Evolutionary conservation across 2,113 vertebrate species (phyloP).

Genomic region (Stomatorhinus ivindoensis): DNA sequence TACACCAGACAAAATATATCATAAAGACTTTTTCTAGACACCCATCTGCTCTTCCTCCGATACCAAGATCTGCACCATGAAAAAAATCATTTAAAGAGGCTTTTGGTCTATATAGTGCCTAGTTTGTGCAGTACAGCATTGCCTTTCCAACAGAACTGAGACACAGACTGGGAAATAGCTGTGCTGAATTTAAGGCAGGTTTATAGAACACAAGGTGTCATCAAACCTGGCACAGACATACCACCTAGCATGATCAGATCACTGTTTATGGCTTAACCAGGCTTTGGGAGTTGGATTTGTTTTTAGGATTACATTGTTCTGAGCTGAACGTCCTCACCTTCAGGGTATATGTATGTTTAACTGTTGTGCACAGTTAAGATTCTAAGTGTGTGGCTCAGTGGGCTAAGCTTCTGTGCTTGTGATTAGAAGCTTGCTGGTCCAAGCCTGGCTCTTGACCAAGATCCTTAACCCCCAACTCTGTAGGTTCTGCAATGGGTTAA

Average conservation of each 20-base stretch:
- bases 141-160: neutral
- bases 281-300: neutral
- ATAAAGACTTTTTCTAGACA: neutral
- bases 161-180: neutral
- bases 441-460: neutral
- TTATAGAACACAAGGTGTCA: neutral
- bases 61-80: neutral
- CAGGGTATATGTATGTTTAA: neutral
- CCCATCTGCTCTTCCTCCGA: neutral
- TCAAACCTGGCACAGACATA: neutral
- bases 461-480: neutral
- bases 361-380: no score
- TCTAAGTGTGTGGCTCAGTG: neutral
- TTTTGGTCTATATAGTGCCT: neutral
- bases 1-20: neutral
- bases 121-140: neutral
- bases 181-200: neutral
- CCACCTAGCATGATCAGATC: neutral
- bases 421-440: neutral
- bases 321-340: neutral
- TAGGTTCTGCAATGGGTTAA: neutral
- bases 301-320: neutral
- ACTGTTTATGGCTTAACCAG: neutral
- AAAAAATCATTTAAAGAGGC: neutral
- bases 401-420: neutral